Evolutionary conservation across 2,888 invertebrate genomes (phyloP), one percentile per base, ranked within the genome.

Genomic region (Hirtodrosophila trivittata): DNA sequence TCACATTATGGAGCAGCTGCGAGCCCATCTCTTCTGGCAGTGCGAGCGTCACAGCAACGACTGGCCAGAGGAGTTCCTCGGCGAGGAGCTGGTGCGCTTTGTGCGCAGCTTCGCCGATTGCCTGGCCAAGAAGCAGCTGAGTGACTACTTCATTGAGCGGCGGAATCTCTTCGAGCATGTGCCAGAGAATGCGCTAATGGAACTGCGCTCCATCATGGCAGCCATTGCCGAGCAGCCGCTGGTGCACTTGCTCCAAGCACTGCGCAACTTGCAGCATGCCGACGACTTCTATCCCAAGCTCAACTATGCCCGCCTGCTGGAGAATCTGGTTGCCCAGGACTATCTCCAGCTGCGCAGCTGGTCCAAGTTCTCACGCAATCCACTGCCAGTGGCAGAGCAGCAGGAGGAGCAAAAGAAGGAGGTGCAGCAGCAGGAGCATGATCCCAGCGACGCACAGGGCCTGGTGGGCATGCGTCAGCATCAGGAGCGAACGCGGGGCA

Each of bases 1-100:
- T 14, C 87, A 89, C 38, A 93, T 94, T 10, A 92, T 93, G 0
- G 93, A 94, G 62, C 96, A 96, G 81, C 92, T 96, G 28, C 93
- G 95, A 51, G 94, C 93, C 67, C 93, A 94, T 78, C 89, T 96
- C 25, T 95, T 95, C 88, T 95, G 95, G 94, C 93, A 95, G 90
- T 94, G 95, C 75, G 95, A 96, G 89, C 92, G 93, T 59, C 93
- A 94, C 75, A 94, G 92, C 73, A 92, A 92, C 0, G 93, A 92
- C 59, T 96, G 95, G 95, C 93, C 94, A 0, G 95, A 95, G 86
- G 94, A 95, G 85, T 92, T 94, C 46, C 91, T 95, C 1, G 96
- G 96, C 1, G 93, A 93, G 83, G 93, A 93, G 16, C 85, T 96
- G 9, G 88, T 93, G 41, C 89, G 92, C 7, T 93, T 96, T 67